Base-by-base conservation (phyloP, 2,888 invertebrate species). In the Anoplius nigerrimus region DNA sequence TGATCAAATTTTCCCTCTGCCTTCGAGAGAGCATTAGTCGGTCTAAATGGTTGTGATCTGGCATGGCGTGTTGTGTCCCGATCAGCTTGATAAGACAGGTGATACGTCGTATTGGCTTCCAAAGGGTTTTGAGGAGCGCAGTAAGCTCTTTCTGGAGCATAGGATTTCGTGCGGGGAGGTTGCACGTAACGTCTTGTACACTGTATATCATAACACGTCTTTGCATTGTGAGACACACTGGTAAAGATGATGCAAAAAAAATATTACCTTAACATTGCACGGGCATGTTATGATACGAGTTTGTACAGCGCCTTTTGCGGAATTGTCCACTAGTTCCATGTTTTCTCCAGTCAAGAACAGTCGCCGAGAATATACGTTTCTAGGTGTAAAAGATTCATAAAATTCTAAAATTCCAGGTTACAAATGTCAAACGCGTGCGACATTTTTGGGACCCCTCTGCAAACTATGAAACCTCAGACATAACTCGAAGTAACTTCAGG, bases 21-120 rank as follows among this genome's bases (percentile, higher is more conserved):
- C 22, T 72, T 75, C 1, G 70, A 61, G 2, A 88, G 65, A 22
- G 70, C 79, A 2, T 79, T 74, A 0, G 16, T 52, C 0, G 88
- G 88, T 11, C 77, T 76, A 64, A 86, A 75, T 2, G 86, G 79
- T 48, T 79, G 71, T 0, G 79, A 55, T 20, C 82, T 76, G 1
- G 55, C 62, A 11, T 53, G 18, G 15, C 62, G 67, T n/a, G 68
- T 60, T 34, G 69, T 65, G 2, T 69, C 60, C n/a, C 52, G 43
- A 48, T 78, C 78, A 45, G 71, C 63, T n/a, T 75, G 78, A 66
- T 84, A 88, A 2, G 88, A 87, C 21, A 79, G 69, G 20, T 84
- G 80, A 54, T 88, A 88, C 0, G 88, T 88, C 13, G 87, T 88
- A 4, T 62, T 77, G 1, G 78, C 66, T 2, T 87, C 86, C 5